Evolutionary conservation across 2,113 vertebrate genomes (phyloP).

Genomic region (Vombatus ursinus): DNA sequence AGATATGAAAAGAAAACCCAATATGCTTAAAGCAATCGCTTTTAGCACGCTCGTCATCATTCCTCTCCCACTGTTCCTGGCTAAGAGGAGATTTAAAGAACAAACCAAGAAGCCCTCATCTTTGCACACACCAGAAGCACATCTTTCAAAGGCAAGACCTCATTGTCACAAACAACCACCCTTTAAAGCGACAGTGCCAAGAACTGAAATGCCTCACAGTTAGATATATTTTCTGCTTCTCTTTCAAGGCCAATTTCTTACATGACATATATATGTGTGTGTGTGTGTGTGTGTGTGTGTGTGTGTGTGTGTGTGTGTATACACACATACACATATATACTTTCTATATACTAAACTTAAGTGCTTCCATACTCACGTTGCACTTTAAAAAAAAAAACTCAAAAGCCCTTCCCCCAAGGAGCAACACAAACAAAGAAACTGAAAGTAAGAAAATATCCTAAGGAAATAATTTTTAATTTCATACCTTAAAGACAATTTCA

Average conservation of each 20-base stretch:
- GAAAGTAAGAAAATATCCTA: slow-evolving; percentile 31
- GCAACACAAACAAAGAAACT: neutral
- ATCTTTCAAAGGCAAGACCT: slow-evolving; percentile 62
- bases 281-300: too few relatives aligned
- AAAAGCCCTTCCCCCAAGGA: neutral
- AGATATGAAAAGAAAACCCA: slow-evolving; percentile 80
- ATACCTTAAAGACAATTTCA: slow-evolving; percentile 5
- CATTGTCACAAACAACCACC: slow-evolving; percentile 22
- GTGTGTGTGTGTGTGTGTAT: too few relatives aligned
- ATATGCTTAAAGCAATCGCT: slow-evolving; percentile 79
- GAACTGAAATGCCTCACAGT: slow-evolving; percentile 47
- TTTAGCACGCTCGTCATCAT: slow-evolving; percentile 73
- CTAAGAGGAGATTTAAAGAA: slow-evolving; percentile 51
- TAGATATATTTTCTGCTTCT: slow-evolving; percentile 55
- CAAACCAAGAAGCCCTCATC: slow-evolving; percentile 53
- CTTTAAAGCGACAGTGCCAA: slow-evolving; percentile 63
- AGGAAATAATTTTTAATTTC: slow-evolving; percentile 26
- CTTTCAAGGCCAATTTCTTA: slow-evolving; percentile 27
- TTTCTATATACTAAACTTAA: slow-evolving; percentile 34
- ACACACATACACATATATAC: neutral
- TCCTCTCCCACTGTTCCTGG: slow-evolving; percentile 55
- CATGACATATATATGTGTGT: too few relatives aligned
- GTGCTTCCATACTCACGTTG: neutral
- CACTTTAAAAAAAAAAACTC: slow-evolving; percentile 16
- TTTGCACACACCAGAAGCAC: slow-evolving; percentile 42